Evolutionary conservation across 2,113 vertebrate species (phyloP).

Genomic region (Gambusia affinis): DNA sequence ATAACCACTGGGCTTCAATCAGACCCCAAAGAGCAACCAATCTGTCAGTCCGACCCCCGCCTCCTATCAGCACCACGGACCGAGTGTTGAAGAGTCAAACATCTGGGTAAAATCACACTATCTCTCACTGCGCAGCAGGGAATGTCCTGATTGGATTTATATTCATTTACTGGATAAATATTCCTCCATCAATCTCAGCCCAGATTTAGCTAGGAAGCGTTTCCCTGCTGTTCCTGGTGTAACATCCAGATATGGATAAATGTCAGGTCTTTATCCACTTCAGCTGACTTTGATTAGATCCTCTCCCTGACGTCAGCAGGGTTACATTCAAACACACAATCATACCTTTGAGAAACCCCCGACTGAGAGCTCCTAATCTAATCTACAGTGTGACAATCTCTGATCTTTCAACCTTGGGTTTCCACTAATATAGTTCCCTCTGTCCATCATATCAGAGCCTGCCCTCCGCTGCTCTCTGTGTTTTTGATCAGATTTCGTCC

Average conservation of each 20-base stretch:
- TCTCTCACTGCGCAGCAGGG: conserved; percentile 9
- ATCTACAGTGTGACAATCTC: conserved; percentile 30
- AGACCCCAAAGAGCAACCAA: conserved; percentile 47
- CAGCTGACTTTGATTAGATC: conserved; percentile 63
- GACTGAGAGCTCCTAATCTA: conserved; percentile 7
- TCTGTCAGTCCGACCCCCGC: conserved; percentile 44
- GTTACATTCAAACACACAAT: conserved; percentile 28
- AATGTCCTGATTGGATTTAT: conserved; percentile 8
- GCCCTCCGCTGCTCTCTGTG: conserved; percentile 48
- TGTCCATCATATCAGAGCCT: conserved; percentile 18
- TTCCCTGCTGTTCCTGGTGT: conserved; percentile 25
- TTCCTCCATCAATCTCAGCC: neutral
- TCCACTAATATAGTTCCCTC: conserved; percentile 32
- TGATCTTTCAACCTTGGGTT: conserved; percentile 26
- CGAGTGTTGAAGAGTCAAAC: conserved; percentile 56
- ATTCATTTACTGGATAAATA: neutral
- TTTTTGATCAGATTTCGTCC: conserved; percentile 66
- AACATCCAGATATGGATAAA: conserved; percentile 37
- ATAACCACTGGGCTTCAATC: conserved; percentile 53
- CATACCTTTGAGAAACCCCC: conserved; percentile 27
- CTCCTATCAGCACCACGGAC: conserved; percentile 40
- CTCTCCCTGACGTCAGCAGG: conserved; percentile 44
- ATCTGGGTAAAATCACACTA: conserved; percentile 50
- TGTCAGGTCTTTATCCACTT: conserved; percentile 52
- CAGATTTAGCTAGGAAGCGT: conserved; percentile 30